phyloP scores from a whole-genome alignment of 1,140 invertebrate genomes.

The Calliopsis andreniformis region DNA sequence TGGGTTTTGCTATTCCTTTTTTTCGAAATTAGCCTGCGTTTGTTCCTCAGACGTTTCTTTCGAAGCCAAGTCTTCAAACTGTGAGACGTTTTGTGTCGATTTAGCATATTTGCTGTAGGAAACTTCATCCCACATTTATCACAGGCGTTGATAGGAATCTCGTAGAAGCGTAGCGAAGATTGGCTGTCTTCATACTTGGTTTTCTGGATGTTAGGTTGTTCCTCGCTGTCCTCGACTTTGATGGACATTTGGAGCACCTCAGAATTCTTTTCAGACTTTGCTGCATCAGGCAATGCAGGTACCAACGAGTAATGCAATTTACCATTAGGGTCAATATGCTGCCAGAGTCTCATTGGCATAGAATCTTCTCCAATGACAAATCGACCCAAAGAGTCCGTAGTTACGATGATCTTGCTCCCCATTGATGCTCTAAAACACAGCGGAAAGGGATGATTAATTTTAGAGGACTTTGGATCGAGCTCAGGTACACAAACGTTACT shows the following conservation, averaged over 20 bases:
- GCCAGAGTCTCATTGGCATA: slow-evolving; percentile 46
- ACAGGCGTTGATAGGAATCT: slow-evolving; percentile 61
- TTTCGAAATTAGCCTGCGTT: background rate
- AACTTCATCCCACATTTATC: slow-evolving; percentile 72
- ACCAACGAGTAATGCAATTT: slow-evolving; percentile 49
- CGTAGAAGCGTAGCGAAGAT: too few species aligned
- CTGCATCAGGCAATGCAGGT: background rate
- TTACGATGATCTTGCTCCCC: slow-evolving; percentile 30
- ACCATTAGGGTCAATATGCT: slow-evolving; percentile 38
- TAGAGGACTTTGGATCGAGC: background rate
- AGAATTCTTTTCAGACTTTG: background rate
- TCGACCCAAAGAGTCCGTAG: slow-evolving; percentile 44
- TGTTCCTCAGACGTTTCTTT: background rate
- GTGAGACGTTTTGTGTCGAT: slow-evolving; percentile 68
- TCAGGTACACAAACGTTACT: slow-evolving; percentile 61
- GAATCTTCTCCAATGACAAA: slow-evolving; percentile 48
- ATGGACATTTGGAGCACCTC: background rate
- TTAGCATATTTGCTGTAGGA: slow-evolving; percentile 67
- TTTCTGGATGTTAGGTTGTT: background rate
- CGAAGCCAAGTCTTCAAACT: slow-evolving; percentile 21
- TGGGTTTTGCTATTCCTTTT: background rate
- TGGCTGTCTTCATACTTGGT: background rate
- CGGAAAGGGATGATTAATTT: slow-evolving; percentile 50
- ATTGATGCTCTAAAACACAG: slow-evolving; percentile 60
- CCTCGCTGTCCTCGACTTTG: slow-evolving; percentile 19